Percentiles rank a stretch among this genome's conserved stretches.
Conservation (phyloP, 2,113 vertebrate species). For the Myxocyprinus asiaticus region DNA sequence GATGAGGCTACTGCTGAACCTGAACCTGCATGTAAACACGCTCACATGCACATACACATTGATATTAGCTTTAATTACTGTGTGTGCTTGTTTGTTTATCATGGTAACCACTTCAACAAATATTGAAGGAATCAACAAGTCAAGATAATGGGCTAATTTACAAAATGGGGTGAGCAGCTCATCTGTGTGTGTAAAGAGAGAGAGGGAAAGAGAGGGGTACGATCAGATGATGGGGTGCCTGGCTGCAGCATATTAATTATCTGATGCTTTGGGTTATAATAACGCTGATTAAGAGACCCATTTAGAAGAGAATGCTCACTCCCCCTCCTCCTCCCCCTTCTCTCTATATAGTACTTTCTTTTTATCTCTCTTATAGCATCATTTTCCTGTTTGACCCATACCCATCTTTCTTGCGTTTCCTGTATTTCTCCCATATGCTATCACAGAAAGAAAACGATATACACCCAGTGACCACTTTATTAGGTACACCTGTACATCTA, state of each 20-base stretch:
- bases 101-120: constrained; percentile 36
- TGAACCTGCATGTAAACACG: neutral
- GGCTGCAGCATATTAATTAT: constrained; percentile 29
- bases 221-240: constrained; percentile 16
- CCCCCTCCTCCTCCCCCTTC: too few species aligned
- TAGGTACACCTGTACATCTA: too few species aligned
- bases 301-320: constrained; percentile 3
- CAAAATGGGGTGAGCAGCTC: constrained; percentile 20
- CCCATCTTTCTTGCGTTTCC: too few species aligned
- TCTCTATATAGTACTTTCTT: too few species aligned
- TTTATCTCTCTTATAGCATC: too few species aligned
- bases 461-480: too few species aligned
- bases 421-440: too few species aligned
- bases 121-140: constrained; percentile 42
- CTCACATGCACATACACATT: constrained; percentile 1
- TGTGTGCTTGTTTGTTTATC: constrained; percentile 37
- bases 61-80: constrained; percentile 36
- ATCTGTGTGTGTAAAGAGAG: neutral
- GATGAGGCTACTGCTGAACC: neutral
- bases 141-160: constrained; percentile 42
- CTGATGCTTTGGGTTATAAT: constrained; percentile 35
- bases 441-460: too few species aligned
- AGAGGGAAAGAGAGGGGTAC: constrained; percentile 12
- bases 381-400: too few species aligned
- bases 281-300: constrained; percentile 24